A percentile compares a stretch with the other conserved stretches of the same genome.
These are phyloP conservation scores for Diplodus sargus DNA, from an alignment of 2,797 vertebrate genomes.

Conservation along the genomic window DNA sequence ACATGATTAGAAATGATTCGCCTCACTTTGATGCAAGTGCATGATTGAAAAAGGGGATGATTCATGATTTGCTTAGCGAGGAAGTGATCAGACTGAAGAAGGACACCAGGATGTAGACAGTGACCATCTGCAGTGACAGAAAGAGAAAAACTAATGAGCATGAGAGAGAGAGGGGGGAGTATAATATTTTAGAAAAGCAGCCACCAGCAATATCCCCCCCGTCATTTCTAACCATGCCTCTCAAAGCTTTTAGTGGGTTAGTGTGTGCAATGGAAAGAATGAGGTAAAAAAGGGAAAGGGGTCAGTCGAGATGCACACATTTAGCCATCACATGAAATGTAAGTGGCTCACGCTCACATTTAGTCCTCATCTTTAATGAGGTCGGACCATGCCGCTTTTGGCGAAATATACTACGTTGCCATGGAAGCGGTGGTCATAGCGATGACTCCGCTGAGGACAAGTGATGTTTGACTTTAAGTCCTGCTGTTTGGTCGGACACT, in stretches of 20 bases:
- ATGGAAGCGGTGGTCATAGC: constrained; percentile 31
- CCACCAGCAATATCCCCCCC: no score
- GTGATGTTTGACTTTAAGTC: constrained; percentile 15
- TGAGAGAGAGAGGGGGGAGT: background rate
- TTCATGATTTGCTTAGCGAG: background rate
- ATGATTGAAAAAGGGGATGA: background rate
- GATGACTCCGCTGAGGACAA: constrained; percentile 14
- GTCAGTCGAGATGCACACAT: constrained; percentile 14
- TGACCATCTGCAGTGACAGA: background rate
- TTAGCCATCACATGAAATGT: constrained; percentile 34
- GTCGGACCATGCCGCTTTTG: background rate
- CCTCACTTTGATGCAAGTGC: constrained; percentile 4
- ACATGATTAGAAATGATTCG: background rate
- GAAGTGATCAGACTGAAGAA: background rate
- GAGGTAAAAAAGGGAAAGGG: constrained; percentile 11
- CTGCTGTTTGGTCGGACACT: background rate
- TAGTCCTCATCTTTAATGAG: constrained; percentile 33
- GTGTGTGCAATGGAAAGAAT: background rate
- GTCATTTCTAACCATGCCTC: background rate
- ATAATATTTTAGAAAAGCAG: background rate
- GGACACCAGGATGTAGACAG: background rate
- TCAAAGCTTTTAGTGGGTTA: background rate
- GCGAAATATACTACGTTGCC: constrained; percentile 18
- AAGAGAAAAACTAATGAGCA: background rate
- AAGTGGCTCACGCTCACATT: constrained; percentile 37